phyloP scores from a whole-genome alignment of 2,888 invertebrate genomes.

The Malthinus flaveolus region DNA sequence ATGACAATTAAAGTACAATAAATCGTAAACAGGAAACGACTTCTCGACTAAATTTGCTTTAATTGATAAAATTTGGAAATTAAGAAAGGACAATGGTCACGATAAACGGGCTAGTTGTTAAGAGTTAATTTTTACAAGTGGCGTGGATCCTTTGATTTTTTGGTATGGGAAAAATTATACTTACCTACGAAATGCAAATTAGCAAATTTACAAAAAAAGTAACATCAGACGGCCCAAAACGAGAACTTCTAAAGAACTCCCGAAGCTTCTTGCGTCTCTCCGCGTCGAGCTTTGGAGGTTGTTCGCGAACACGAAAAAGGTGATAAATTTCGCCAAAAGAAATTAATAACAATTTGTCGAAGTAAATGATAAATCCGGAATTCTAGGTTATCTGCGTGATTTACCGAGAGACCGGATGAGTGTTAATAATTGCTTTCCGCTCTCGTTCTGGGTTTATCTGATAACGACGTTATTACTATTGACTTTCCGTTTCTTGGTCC shows the following conservation, averaged over 20 bases:
- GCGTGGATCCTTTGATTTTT: too few relatives aligned
- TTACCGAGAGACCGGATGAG: conserved; percentile 52
- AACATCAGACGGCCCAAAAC: too few relatives aligned
- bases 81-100: conserved; percentile 1
- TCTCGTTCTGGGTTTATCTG: conserved; percentile 48
- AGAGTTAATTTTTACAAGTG: too few relatives aligned
- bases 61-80: conserved; percentile 13
- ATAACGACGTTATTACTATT: conserved; percentile 40
- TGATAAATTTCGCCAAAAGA: conserved; percentile 19
- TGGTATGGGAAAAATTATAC: too few relatives aligned
- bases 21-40: conserved; percentile 41
- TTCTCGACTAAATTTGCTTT: conserved; percentile 34
- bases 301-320: not conserved
- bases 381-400: conserved; percentile 50
- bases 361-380: conserved; percentile 46
- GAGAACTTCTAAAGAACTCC: too few relatives aligned
- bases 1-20: conserved; percentile 42
- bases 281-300: too few relatives aligned
- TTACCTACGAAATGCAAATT: too few relatives aligned
- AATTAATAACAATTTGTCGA: conserved; percentile 41
- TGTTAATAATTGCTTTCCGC: conserved; percentile 52
- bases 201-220: too few relatives aligned
- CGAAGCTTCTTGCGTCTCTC: too few relatives aligned
- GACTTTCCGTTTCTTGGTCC: conserved; percentile 29
- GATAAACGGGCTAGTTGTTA: not conserved